Evolutionary conservation across 2,888 invertebrate genomes (phyloP), one percentile per base, ranked within the genome.

Genomic region (Cerastoderma edule): DNA sequence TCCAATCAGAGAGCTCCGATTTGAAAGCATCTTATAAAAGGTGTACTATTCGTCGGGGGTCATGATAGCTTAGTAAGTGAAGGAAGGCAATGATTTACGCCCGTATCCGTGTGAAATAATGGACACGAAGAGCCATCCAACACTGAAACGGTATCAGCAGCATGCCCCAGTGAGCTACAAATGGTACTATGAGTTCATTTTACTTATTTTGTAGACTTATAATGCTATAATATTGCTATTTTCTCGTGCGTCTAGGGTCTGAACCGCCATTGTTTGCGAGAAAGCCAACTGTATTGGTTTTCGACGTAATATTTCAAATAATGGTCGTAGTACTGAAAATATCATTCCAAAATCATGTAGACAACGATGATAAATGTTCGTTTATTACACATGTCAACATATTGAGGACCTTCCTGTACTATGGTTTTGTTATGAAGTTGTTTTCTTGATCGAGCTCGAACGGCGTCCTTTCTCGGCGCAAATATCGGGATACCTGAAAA

Each of bases 121-220:
- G 94, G 93, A 93, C 91, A 92, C 92, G 89, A 92, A 92, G 91
- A 93, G 91, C 92, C 93, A 93, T 94, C 93, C 93, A 90, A 91
- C 90, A 87, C 91, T 92, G 91, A 92, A 92, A 92, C 90, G 91
- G 89, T 92, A 90, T 90, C 91, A 92, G 90, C 92, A 92, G 91
- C 91, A 91, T 90, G 92, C 93, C 89, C 89, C 90, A 90, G 90
- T 91, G 89, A 90, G 88, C 91, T 89, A 88, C 88, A 90, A 91
- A 93, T 92, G 93, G 92, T 93, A 93, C 92, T 93, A 91, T 93
- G 84, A 78, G 78, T 86, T 85, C 83, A 92, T 92, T 92, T 92
- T 91, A 35, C 60, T 68, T 69, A 19, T 60, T 48, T 69, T 69
- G 53, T 54, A 53, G 28, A 53, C 28, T 10, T 50, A 13, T 24